phyloP scores from a whole-genome alignment of 1,140 invertebrate species.

The Papilio polyxenes region DNA sequence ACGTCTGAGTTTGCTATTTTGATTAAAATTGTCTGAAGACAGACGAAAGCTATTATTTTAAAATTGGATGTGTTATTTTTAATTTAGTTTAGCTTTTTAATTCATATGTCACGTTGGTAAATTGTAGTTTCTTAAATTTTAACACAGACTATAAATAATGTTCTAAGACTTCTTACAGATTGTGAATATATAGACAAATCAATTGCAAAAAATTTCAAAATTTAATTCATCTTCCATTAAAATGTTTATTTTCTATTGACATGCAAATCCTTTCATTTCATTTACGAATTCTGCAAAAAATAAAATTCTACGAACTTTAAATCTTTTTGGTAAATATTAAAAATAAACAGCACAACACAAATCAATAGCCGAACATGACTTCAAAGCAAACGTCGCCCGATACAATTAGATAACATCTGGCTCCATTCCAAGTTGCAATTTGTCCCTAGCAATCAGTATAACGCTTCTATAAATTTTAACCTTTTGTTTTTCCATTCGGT shows the following conservation, averaged over 20 bases:
- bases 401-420: slow-evolving; percentile 39
- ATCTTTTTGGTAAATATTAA: slow-evolving; percentile 21
- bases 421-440: slow-evolving; percentile 39
- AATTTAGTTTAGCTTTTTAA: background rate
- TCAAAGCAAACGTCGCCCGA: slow-evolving; percentile 38
- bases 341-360: slow-evolving; percentile 36
- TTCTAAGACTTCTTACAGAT: background rate
- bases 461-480: slow-evolving; percentile 35
- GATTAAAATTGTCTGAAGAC: slow-evolving; percentile 5
- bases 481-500: slow-evolving; percentile 34
- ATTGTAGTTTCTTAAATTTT: background rate
- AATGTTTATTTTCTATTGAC: no score
- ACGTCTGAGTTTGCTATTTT: background rate
- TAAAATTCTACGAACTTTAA: background rate
- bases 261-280: no score
- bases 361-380: slow-evolving; percentile 35
- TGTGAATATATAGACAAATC: no score
- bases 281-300: no score
- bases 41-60: slow-evolving; percentile 7
- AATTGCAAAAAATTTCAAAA: no score
- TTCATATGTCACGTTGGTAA: background rate
- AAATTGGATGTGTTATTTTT: slow-evolving; percentile 16
- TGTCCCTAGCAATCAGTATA: slow-evolving; percentile 39
- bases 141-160: background rate
- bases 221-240: no score